Base-by-base conservation (phyloP, 1,140 invertebrate species). In the Penaeus japonicus region DNA sequence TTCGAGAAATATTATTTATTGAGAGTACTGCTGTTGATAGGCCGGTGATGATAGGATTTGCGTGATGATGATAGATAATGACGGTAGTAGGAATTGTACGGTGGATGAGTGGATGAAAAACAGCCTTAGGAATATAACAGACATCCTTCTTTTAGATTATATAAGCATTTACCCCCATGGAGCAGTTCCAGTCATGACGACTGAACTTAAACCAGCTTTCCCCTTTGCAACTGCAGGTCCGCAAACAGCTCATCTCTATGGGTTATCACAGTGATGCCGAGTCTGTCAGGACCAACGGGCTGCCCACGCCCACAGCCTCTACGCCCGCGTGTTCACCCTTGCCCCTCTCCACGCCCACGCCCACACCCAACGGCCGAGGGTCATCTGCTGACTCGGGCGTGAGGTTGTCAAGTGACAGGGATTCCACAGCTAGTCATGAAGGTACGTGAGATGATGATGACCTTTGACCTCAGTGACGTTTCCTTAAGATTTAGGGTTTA, bases 331-430 rank as follows among this genome's bases (percentile, higher is more conserved):
- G 85, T 78, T 83, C 89, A 20, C 84, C 89, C 2, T 54, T 87
- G 55, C 89, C 87, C n/a, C 35, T 84, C n/a, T 75, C 89, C 70
- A 89, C 88, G n/a, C 86, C 89, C 57, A 89, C 87, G 24, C 89
- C 89, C 12, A 91, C 91, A 24, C 89, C 91, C 27, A 91, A 90
- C 84, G 96, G 97, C 92, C 93, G 96, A 62, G 96, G 96, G 83
- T 97, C 96, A 91, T 96, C 96, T 91, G 96, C 96, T n/a, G 96
- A 97, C 92, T 96, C 96, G 27, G 96, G 96, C 27, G 96, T 96
- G 1, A 94, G 96, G 90, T 95, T 96, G 79, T 96, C 95, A 92
- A 97, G 96, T 91, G 96, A 97, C 91, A 93, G 95, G 32, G 96
- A 96, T 91, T 96, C 95, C 90, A 95, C 84, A 53, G 89, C 87